These are phyloP conservation scores for Hipparchia semele DNA, from an alignment of 2,888 invertebrate genomes.

Conservation along the genomic window DNA sequence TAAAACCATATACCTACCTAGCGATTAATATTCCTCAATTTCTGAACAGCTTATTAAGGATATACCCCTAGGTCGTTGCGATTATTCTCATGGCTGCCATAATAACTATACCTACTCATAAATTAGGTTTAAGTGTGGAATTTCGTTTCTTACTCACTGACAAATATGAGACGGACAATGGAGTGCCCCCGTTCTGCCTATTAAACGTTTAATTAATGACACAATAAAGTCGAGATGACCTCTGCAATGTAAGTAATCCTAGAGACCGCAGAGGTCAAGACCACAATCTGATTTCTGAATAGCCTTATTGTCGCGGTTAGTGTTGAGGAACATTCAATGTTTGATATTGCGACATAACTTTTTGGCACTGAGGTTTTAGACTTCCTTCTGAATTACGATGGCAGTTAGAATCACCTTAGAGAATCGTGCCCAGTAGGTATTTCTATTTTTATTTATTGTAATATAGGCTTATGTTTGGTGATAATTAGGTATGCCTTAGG, in stretches of 20 bases:
- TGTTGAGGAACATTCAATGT: slow-evolving; percentile 4
- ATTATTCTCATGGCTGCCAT: no score
- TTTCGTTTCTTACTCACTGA: not conserved
- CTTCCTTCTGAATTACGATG: not conserved
- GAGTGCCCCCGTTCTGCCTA: slow-evolving; percentile 30
- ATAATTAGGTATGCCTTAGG: no score
- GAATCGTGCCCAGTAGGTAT: no score
- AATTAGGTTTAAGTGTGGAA: not conserved
- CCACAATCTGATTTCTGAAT: slow-evolving; percentile 37
- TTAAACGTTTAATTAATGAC: slow-evolving; percentile 40
- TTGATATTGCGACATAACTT: not conserved
- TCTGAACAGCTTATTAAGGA: no score
- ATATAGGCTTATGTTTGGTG: no score
- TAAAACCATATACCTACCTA: no score
- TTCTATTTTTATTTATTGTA: no score
- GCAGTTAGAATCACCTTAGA: not conserved
- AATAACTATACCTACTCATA: no score
- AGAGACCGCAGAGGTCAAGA: slow-evolving; percentile 42
- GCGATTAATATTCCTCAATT: no score
- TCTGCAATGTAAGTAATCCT: slow-evolving; percentile 41
- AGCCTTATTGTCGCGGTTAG: slow-evolving; percentile 22
- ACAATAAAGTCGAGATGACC: slow-evolving; percentile 38
- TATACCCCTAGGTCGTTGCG: no score
- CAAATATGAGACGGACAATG: slow-evolving; percentile 9
- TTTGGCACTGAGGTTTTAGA: no score